Base-by-base conservation (phyloP, 2,113 vertebrate genomes). In the Percina caprodes region DNA sequence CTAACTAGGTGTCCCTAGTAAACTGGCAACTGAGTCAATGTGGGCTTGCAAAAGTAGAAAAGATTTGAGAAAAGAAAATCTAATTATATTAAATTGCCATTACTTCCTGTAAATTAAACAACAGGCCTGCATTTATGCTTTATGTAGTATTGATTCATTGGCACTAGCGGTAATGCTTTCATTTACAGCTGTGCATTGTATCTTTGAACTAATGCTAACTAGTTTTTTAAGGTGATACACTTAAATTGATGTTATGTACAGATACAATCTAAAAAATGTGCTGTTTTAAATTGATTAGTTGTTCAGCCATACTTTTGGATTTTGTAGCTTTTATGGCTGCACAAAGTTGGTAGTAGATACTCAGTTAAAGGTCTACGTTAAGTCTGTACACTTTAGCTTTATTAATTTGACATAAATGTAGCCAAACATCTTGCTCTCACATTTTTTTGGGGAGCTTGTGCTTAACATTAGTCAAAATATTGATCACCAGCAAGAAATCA, bases 401-500 rank as follows among this genome's bases (percentile, higher is more conserved):
- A n/a, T 11, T 21, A 10, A 42, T 52, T 24, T 16, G 12, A 33
- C n/a, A 6, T 30, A 30, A 75, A 13, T 15, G 61, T 46, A n/a
- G n/a, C 51, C 18, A 42, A 6, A 12, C 11, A 7, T 54, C 11
- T n/a, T 21, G 18, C n/a, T 61, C 26, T 30, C 30, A 30, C 30
- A 0, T 30, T 49, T 26, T 24, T 54, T 35, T 6, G 10, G 24
- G 6, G 9, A 18, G 15, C 33, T 6, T 48, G 45, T 56, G 23
- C 7, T 45, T 7, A 2, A 49, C 30, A 45, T 71, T 33, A 23
- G 21, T 24, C 26, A 45, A 26, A 15, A 60, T 54, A 24, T 24
- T 52, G 5, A 72, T 83, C 23, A 77, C 46, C 74, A 78, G 74
- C 69, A 61, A 45, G 10, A 72, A 72, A n/a, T 70, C 3, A 58